phyloP scores from a whole-genome alignment of 2,888 invertebrate species.

The Zeuzera pyrina region DNA sequence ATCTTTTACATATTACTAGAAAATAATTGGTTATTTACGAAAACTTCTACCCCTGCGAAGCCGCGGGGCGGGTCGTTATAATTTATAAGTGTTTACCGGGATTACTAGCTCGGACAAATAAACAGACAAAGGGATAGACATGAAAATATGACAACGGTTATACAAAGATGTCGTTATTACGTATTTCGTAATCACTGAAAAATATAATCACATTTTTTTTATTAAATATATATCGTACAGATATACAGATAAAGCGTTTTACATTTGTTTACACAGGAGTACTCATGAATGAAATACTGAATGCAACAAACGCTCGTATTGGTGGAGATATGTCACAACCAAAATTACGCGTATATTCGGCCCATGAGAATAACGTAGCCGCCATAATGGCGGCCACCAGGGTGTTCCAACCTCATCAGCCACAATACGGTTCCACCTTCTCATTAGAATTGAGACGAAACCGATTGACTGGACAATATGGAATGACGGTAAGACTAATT shows the following conservation, averaged over 20 bases:
- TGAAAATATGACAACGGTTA: slow-evolving; percentile 2
- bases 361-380: slow-evolving; percentile 78
- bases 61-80: too few relatives aligned
- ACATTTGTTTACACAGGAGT: slow-evolving; percentile 41
- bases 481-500: slow-evolving; percentile 65
- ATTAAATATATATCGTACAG: too few relatives aligned
- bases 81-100: too few relatives aligned
- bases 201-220: too few relatives aligned
- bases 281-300: slow-evolving; percentile 61
- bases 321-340: slow-evolving; percentile 43
- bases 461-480: slow-evolving; percentile 33
- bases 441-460: slow-evolving; percentile 65
- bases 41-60: too few relatives aligned
- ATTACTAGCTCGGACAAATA: too few relatives aligned
- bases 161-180: too few relatives aligned
- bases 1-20: too few relatives aligned
- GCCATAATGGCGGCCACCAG: slow-evolving; percentile 69
- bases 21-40: too few relatives aligned
- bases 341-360: slow-evolving; percentile 68
- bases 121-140: slow-evolving; percentile 1
- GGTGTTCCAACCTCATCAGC: slow-evolving; percentile 71
- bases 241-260: too few relatives aligned
- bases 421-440: slow-evolving; percentile 70
- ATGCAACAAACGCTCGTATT: slow-evolving; percentile 49
- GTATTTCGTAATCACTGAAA: too few relatives aligned